Evolutionary conservation across 2,888 invertebrate species (phyloP).

Genomic region (Drosophila lutescens): DNA sequence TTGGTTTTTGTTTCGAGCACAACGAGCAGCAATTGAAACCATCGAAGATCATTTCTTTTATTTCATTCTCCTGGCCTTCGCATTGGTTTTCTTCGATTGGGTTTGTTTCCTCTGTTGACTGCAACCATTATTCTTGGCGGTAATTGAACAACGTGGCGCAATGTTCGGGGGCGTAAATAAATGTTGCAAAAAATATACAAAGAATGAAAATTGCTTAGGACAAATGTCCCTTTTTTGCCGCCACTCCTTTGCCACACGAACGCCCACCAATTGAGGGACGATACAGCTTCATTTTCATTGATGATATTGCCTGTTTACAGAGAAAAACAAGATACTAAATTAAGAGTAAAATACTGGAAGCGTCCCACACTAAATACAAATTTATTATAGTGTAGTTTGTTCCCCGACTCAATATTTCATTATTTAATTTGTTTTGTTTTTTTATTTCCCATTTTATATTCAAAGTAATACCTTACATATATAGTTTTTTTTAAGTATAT

Average conservation of each 20-base stretch:
- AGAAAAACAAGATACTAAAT: not conserved
- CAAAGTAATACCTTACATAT: no score
- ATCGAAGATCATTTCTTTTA: slow-evolving; percentile 69
- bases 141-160: slow-evolving; percentile 75
- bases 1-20: slow-evolving; percentile 39
- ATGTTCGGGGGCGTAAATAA: slow-evolving; percentile 59
- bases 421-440: no score
- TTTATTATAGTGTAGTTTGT: no score
- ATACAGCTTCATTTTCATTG: slow-evolving; percentile 67
- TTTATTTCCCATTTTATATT: no score
- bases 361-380: no score
- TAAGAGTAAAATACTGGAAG: not conserved
- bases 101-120: slow-evolving; percentile 37
- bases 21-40: slow-evolving; percentile 60
- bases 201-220: slow-evolving; percentile 51
- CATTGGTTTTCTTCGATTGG: slow-evolving; percentile 46
- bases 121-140: slow-evolving; percentile 76
- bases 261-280: slow-evolving; percentile 46
- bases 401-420: no score
- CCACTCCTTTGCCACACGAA: slow-evolving; percentile 43
- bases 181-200: slow-evolving; percentile 61
- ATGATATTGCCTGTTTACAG: slow-evolving; percentile 42
- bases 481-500: no score
- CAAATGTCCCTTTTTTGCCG: slow-evolving; percentile 54
- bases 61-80: slow-evolving; percentile 58